These are phyloP conservation scores for Lordiphosa clarofinis DNA, from an alignment of 1,140 invertebrate genomes.

Conservation along the genomic window DNA sequence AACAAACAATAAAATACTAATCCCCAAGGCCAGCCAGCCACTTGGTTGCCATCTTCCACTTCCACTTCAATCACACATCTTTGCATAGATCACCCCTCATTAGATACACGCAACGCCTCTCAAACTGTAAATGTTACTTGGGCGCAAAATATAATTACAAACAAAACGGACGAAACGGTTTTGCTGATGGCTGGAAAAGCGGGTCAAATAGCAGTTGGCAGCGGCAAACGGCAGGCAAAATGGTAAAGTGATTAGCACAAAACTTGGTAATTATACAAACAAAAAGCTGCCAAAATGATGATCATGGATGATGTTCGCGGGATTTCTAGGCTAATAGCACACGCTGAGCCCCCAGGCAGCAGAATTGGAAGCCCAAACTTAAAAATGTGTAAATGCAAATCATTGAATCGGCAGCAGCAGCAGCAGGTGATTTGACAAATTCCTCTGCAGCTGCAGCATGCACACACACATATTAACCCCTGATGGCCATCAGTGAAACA, in stretches of 20 bases:
- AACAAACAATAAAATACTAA: too few relatives aligned
- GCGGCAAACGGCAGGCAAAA: constrained; percentile 35
- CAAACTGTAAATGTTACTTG: constrained; percentile 71
- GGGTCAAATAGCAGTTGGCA: constrained; percentile 67
- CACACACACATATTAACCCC: too few relatives aligned
- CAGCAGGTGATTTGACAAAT: constrained; percentile 57
- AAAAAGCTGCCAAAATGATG: constrained; percentile 65
- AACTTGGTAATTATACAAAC: constrained; percentile 59
- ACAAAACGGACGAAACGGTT: constrained; percentile 51
- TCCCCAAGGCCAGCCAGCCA: constrained; percentile 1
- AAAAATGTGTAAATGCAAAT: constrained; percentile 57
- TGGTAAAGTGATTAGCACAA: constrained; percentile 75
- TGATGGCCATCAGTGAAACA: constrained; percentile 43
- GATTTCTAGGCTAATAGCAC: constrained; percentile 73
- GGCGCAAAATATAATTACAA: constrained; percentile 38
- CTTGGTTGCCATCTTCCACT: not conserved
- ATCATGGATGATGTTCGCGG: constrained; percentile 36
- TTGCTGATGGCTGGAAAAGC: constrained; percentile 48
- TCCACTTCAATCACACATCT: constrained; percentile 18
- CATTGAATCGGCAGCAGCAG: constrained; percentile 18
- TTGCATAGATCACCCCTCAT: constrained; percentile 62
- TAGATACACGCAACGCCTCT: constrained; percentile 62
- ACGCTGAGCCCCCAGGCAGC: constrained; percentile 28
- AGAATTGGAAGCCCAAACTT: constrained; percentile 2
- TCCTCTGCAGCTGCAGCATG: constrained; percentile 18